Percentiles rank a stretch among this genome's conserved stretches.
These are phyloP conservation scores for Endotricha flammealis DNA, from an alignment of 2,888 invertebrate species.

Conservation along the genomic window DNA sequence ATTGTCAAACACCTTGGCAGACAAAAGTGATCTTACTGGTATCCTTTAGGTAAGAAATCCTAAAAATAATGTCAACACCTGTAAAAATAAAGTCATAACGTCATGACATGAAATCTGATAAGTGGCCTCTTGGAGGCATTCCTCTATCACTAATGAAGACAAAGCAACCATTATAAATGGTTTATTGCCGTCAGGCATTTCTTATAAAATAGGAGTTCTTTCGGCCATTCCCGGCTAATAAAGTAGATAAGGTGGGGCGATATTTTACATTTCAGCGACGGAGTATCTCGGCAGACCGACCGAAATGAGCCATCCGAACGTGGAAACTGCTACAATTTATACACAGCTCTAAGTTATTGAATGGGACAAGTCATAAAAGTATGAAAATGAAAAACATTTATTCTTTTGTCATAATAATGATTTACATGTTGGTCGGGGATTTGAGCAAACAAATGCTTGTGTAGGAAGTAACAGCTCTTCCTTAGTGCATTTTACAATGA, in stretches of 20 bases:
- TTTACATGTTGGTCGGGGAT: no score
- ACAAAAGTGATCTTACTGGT: no score
- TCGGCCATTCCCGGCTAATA: conserved; percentile 50
- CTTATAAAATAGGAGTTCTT: conserved; percentile 15
- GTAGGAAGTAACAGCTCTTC: no score
- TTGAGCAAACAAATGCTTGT: no score
- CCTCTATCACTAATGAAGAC: conserved; percentile 9
- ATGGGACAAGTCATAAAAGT: conserved; percentile 25
- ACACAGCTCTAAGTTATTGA: conserved; percentile 46
- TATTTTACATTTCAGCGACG: conserved; percentile 57
- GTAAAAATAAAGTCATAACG: no score
- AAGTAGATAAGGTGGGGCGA: conserved; percentile 55
- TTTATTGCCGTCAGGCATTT: conserved; percentile 15
- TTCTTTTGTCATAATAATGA: no score
- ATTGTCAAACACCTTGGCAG: no score
- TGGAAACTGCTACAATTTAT: conserved; percentile 68
- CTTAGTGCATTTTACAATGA: no score
- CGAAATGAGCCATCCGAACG: conserved; percentile 71
- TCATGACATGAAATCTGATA: not conserved
- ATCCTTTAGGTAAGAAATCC: no score
- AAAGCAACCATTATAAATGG: conserved; percentile 13
- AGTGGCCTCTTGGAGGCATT: not conserved
- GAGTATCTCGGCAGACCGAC: conserved; percentile 61
- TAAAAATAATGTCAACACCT: no score
- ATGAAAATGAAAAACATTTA: no score